Base-by-base conservation (phyloP, 1,140 invertebrate genomes). In the Tetramorium alpestre region DNA sequence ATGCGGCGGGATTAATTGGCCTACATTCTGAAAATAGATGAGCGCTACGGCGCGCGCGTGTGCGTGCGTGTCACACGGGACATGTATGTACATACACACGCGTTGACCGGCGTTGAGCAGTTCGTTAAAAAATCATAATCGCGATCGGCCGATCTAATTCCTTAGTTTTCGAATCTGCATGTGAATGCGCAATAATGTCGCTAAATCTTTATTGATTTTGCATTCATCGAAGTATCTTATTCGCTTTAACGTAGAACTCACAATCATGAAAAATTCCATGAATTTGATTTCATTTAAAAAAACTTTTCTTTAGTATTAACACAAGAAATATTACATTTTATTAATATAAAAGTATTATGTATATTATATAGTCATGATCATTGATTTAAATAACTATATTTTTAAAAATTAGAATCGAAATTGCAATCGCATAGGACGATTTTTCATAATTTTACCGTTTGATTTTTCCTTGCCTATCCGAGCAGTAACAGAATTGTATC, bases 11-110 rank as follows among this genome's bases (percentile, higher is more conserved):
- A 92, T 92, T 92, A 92, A 92, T 92, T 92, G 91, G 91, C 91
- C 91, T 87, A 92, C 69, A 92, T 92, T 92, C 91, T 86, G 84
- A 90, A 92, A 92, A 92, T 92, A 92, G 89, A 88, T 64, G 85
- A 89, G 65, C 60, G 49, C 44, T 25, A 13, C 47, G 54, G 49
- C 47, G 38, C 33, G 49, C 69, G 86, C 11, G 67, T 70, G 70
- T 56, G 41, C 75, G 13, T 62, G 58, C 64, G 51, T 38, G 33
- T 56, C n/a, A 1, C 41, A 25, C 7, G 44, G 1, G 11, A 6
- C 62, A 18, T 7, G n/a, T 16, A 49, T 38, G 38, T 25, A 28
- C 22, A 11, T 13, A 49, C 51, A 38, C 38, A 64, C 18, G n/a
- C 77, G 44, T 38, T 11, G 58, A 73, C 18, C 33, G 2, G 60